Base-by-base conservation (phyloP, 2,888 invertebrate genomes). In the Tiliacea aurago region DNA sequence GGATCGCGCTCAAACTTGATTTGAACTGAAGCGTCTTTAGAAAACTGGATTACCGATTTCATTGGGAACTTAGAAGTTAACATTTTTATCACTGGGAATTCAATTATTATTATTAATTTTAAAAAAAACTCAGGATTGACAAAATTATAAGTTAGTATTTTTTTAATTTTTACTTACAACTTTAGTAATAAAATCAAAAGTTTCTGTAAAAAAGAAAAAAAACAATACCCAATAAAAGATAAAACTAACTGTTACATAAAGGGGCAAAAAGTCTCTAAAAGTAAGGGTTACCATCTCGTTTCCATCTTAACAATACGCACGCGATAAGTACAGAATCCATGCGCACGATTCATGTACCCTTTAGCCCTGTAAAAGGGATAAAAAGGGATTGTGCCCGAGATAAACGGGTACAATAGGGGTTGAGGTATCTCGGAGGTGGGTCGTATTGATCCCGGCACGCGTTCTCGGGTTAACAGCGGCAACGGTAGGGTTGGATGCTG, bases 311-410 rank as follows among this genome's bases (percentile, higher is more conserved):
- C 95, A 95, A 95, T 86, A 91, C 90, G 91, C 95, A 93, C 95
- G 95, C 92, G 95, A 92, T 93, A 90, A 89, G 88, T 90, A 93
- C 95, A 95, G 95, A 95, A 94, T 95, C 95, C 92, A 89, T 94
- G 94, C 94, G 94, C 93, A 94, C 91, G 94, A 94, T 94, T 94
- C 93, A 89, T 91, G 89, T 92, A 93, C 93, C 94, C 94, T 95
- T 94, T 94, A 91, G 90, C 91, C 91, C 86, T 87, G 86, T 85
- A 87, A 91, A 93, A 91, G 92, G 94, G 93, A 93, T 94, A 91
- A 91, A 89, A 92, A 92, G 92, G 93, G 93, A 93, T 93, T 92
- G 91, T 84, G 87, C 83, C 86, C 76, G 90, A 93, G 95, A 95
- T 94, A 93, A 94, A 93, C 89, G 90, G 89, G 86, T 84, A 90